Conservation (phyloP, 2,113 vertebrate genomes). For the Gracilinanus agilis region DNA sequence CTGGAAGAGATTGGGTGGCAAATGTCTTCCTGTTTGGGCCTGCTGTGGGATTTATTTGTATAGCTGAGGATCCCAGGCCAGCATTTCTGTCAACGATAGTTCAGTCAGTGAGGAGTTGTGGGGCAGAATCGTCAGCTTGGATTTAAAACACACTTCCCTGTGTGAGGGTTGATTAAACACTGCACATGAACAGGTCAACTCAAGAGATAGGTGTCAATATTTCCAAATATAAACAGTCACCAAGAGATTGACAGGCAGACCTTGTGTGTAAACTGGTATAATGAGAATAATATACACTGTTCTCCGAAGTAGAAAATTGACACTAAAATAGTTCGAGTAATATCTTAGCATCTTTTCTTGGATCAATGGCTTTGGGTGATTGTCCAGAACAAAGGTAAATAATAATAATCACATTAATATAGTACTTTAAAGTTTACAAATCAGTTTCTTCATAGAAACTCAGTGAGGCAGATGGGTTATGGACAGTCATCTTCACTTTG, state of each 20-base stretch:
- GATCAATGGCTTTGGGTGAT: neutral
- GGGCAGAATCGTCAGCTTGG: constrained; percentile 76
- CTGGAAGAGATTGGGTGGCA: constrained; percentile 92
- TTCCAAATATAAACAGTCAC: constrained; percentile 67
- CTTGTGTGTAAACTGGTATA: neutral
- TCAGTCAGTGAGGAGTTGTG: constrained; percentile 81
- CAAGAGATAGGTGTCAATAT: constrained; percentile 47
- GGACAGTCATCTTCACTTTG: neutral
- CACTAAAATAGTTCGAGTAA: neutral
- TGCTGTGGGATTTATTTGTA: constrained; percentile 93
- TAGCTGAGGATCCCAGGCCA: constrained; percentile 88
- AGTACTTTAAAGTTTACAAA: neutral
- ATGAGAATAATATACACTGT: constrained; percentile 26
- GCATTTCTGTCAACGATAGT: constrained; percentile 84
- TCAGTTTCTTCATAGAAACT: neutral
- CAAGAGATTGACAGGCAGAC: neutral
- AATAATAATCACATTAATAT: neutral
- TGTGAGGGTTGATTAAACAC: constrained; percentile 61
- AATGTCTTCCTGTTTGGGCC: constrained; percentile 88
- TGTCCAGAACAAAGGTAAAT: neutral
- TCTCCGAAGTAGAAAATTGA: neutral
- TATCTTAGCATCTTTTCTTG: neutral
- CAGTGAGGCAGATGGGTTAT: neutral
- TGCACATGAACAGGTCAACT: constrained; percentile 48
- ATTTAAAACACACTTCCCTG: constrained; percentile 78